Percentiles rank a stretch among this genome's conserved stretches.
Evolutionary conservation across 2,888 invertebrate species (phyloP).

Genomic region (Pemphredon lugubris): DNA sequence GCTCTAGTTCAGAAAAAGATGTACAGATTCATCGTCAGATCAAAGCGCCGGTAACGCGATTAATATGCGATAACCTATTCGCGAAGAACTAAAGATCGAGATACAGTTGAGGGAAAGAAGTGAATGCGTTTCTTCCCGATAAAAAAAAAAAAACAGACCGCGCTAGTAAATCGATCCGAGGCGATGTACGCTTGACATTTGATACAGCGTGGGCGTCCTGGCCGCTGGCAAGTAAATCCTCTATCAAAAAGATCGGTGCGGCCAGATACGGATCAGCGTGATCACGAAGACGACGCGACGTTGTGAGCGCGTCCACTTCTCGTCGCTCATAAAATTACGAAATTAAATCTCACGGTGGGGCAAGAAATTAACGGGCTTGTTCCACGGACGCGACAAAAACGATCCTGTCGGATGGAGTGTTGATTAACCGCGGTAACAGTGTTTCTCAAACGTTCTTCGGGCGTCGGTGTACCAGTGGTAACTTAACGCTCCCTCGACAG

Average conservation of each 20-base stretch:
- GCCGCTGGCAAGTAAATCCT: conserved; percentile 13
- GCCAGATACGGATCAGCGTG: conserved; percentile 9
- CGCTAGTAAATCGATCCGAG: conserved; percentile 62
- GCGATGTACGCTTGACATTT: conserved; percentile 53
- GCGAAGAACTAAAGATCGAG: no score
- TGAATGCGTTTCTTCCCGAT: neutral
- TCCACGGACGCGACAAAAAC: conserved; percentile 39
- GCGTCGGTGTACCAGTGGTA: neutral
- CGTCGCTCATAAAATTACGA: conserved; percentile 43
- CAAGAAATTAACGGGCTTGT: conserved; percentile 49
- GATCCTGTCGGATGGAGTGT: conserved; percentile 43
- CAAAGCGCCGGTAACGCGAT: no score
- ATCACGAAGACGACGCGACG: neutral
- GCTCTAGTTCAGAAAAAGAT: no score
- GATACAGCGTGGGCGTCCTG: conserved; percentile 54
- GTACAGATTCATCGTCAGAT: no score
- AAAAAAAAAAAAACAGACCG: conserved; percentile 39
- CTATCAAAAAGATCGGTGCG: conserved; percentile 12
- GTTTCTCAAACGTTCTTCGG: conserved; percentile 33
- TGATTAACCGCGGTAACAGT: conserved; percentile 55
- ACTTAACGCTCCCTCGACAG: no score
- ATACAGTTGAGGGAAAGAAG: neutral
- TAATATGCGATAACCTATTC: no score
- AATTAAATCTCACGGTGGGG: conserved; percentile 48
- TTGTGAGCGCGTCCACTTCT: conserved; percentile 9